A percentile compares a stretch with the other conserved stretches of the same genome.
Conservation (phyloP, 2,797 vertebrate species). For the Ficedula albicollis region DNA sequence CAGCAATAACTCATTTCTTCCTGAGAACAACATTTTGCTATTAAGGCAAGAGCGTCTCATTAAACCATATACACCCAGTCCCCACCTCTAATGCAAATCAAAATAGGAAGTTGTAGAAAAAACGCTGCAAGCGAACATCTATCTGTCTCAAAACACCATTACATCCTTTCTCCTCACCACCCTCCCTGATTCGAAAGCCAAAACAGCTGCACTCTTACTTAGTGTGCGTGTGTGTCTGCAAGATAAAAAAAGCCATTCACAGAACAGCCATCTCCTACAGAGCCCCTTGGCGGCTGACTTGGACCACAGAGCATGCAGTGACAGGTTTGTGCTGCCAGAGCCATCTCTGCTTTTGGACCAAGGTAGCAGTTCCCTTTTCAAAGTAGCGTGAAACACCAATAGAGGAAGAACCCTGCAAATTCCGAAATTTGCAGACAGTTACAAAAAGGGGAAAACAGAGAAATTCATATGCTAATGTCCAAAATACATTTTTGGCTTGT, state of each 20-base stretch:
- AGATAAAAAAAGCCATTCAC: not conserved
- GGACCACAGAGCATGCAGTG: fast-evolving
- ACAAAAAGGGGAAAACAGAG: not conserved
- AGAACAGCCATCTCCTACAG: not conserved
- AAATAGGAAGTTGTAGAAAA: slow-evolving; percentile 39
- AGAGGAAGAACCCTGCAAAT: not conserved
- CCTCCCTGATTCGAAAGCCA: not conserved
- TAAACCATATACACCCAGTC: slow-evolving; percentile 8
- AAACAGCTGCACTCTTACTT: not conserved
- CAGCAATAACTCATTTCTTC: slow-evolving; percentile 72
- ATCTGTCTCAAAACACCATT: not conserved
- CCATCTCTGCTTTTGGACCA: not conserved
- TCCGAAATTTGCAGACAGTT: not conserved
- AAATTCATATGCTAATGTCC: not conserved
- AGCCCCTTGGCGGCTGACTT: fast-evolving
- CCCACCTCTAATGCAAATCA: slow-evolving; percentile 21
- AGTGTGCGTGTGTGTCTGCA: not conserved
- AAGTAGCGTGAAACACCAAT: fast-evolving
- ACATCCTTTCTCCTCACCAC: not conserved
- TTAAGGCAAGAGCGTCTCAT: not conserved
- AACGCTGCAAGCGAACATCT: not conserved
- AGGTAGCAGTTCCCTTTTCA: not conserved
- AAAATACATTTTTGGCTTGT: not conserved
- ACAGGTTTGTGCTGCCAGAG: not conserved
- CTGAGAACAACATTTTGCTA: slow-evolving; percentile 65